Evolutionary conservation across 2,888 invertebrate genomes (phyloP), one percentile per base, ranked within the genome.

Genomic region (Coronaproctus castanopsis): DNA sequence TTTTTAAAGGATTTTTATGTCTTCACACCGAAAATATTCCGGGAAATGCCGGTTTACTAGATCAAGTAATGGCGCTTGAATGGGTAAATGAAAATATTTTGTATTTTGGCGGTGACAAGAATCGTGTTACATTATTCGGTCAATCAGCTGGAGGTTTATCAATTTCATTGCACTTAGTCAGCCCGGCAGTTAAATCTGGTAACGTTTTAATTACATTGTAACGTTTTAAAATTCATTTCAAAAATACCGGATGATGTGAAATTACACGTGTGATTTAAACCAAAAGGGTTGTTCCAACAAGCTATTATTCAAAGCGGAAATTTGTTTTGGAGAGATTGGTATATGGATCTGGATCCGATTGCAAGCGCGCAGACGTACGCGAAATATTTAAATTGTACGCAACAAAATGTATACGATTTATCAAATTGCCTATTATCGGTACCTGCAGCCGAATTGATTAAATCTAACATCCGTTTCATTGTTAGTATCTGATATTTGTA

Each of bases 291-390:
- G 55, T 77, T 79, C 64, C 71, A 73, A 55, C 69, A 72, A 52
- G 74, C 71, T 0, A 77, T 78, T 62, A 67, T 75, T 5, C 76
- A 77, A 64, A 78, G 78, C 59, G 78, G 78, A 0, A 74, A 76
- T 8, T 71, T 75, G 2, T 65, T 76, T 18, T 36, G 36, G 36
- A 73, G 73, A 22, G 66, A 69, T 3, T 78, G 77, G 76, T 74
- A 74, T 0, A 69, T 73, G 2, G 74, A 74, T 62, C 64, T 64
- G 2, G 63, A 73, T 58, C 73, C 76, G 1, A 59, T 66, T 3
- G 62, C 62, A 8, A 71, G 71, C 61, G 71, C 73, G 1, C 64
- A 66, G 23, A 70, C 68, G n/a, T 71, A 76, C 56, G 72, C 72
- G 0, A 66, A 67, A 19, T 63, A 69, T 8, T 71, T 71, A 2